Conservation (phyloP, 2,113 vertebrate species). For the Corythornis madagascariensis region DNA sequence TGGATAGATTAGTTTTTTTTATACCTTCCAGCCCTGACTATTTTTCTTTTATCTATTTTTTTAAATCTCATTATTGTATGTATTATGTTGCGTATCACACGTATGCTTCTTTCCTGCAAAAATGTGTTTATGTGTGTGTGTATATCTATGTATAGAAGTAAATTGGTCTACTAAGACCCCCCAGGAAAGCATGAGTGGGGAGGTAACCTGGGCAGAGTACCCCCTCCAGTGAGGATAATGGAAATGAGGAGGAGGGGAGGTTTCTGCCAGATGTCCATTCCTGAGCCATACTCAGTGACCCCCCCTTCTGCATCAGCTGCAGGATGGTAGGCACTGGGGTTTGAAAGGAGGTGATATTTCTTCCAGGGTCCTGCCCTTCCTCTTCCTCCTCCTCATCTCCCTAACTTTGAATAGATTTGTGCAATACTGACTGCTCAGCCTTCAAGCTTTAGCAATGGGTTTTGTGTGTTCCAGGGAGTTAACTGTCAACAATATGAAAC, state of each 20-base stretch:
- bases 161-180: background rate
- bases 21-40: background rate
- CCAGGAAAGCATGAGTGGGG: background rate
- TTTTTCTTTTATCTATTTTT: background rate
- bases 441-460: background rate
- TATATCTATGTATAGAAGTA: background rate
- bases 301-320: accelerated
- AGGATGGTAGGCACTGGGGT: background rate
- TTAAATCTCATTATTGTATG: background rate
- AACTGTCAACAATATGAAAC: background rate
- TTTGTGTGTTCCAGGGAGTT: background rate
- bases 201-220: background rate
- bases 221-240: accelerated
- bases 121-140: background rate
- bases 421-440: background rate
- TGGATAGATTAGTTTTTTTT: background rate
- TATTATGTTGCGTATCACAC: background rate
- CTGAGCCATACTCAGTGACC: background rate
- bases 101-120: background rate
- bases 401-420: background rate
- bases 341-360: background rate
- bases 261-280: background rate
- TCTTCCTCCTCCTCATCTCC: background rate
- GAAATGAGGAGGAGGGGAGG: background rate
- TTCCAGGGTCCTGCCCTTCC: background rate